phyloP scores from a whole-genome alignment of 2,888 invertebrate species.

The Tipula helvola region DNA sequence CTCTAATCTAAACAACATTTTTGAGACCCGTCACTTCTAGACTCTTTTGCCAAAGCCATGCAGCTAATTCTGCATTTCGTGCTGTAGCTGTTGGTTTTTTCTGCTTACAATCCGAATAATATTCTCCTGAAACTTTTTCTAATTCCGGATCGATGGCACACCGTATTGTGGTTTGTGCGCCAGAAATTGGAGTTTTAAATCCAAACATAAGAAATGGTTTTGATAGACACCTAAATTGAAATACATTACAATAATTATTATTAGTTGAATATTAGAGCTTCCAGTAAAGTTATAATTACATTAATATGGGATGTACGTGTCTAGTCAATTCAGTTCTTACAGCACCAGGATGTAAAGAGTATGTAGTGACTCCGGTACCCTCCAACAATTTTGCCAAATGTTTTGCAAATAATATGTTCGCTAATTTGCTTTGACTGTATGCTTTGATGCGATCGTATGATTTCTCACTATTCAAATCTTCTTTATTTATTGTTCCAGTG shows the following conservation, averaged over 20 bases:
- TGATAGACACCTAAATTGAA: constrained; percentile 10
- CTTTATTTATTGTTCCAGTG: constrained; percentile 49
- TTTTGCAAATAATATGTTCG: constrained; percentile 59
- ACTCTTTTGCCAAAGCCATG: constrained; percentile 51
- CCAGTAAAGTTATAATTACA: constrained; percentile 37
- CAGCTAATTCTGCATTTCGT: constrained; percentile 40
- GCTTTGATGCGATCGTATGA: constrained; percentile 51
- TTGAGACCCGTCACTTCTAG: constrained; percentile 33
- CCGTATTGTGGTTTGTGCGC: constrained; percentile 51
- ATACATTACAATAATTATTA: background rate
- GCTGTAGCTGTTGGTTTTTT: constrained; percentile 25
- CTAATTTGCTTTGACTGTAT: constrained; percentile 70
- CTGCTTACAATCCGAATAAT: constrained; percentile 22
- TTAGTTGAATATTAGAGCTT: background rate
- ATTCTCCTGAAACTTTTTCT: constrained; percentile 45
- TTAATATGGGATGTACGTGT: constrained; percentile 28
- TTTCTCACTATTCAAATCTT: constrained; percentile 55
- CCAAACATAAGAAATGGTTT: constrained; percentile 57
- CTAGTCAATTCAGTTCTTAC: constrained; percentile 59
- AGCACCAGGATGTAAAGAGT: constrained; percentile 68
- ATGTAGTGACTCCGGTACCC: constrained; percentile 60
- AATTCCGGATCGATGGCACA: constrained; percentile 46
- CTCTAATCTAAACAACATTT: background rate
- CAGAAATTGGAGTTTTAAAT: constrained; percentile 48
- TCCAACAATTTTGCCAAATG: constrained; percentile 50